A percentile compares a stretch with the other conserved stretches of the same genome.
Evolutionary conservation across 2,113 vertebrate species (phyloP).

Genomic region (Cephalophus harveyi): DNA sequence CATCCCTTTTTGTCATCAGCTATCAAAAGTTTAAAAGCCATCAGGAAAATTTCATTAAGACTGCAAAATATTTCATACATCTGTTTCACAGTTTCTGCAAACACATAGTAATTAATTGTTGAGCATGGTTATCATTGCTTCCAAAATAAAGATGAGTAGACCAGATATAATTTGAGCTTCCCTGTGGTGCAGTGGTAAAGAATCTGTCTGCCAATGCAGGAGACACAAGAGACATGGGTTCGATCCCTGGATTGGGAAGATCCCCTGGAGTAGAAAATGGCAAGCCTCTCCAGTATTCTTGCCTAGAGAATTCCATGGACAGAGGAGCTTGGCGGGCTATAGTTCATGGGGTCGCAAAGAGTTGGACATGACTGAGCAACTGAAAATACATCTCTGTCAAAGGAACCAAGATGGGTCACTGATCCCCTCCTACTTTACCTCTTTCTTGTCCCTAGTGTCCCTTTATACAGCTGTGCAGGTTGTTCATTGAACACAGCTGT

Average conservation of each 20-base stretch:
- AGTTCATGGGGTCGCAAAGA: accelerated
- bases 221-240: neutral
- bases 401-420: neutral
- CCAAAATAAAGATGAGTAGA: neutral
- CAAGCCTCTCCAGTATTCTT: neutral
- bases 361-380: neutral
- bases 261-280: neutral
- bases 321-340: accelerated
- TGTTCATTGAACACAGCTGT: neutral
- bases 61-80: neutral
- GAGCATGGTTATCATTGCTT: neutral
- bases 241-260: neutral
- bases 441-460: neutral
- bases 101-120: neutral
- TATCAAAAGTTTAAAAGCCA: neutral
- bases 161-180: neutral
- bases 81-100: neutral
- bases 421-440: neutral
- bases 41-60: neutral
- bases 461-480: neutral
- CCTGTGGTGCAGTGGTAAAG: accelerated
- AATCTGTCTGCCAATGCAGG: neutral
- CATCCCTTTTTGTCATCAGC: neutral
- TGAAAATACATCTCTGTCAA: neutral
- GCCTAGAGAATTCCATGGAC: neutral